These are phyloP conservation scores for Lasioglossum marginatum DNA, from an alignment of 2,888 invertebrate species.

Conservation along the genomic window DNA sequence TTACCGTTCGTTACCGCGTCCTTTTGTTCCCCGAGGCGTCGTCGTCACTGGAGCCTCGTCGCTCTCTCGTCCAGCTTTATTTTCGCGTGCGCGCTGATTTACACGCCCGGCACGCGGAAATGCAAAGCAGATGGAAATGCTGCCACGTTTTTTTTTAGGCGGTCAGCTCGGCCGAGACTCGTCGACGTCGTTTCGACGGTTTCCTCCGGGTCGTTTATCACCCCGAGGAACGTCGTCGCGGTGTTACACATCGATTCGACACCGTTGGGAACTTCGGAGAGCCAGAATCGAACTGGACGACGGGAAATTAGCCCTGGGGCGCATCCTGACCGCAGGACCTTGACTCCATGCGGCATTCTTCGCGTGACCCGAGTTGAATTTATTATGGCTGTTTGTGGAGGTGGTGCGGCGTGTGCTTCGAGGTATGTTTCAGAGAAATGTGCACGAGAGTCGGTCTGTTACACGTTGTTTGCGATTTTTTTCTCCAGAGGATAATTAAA, in stretches of 20 bases:
- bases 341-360: conserved; percentile 37
- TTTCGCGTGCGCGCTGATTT: conserved; percentile 42
- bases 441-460: background rate
- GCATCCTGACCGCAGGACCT: conserved; percentile 18
- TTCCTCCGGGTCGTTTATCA: background rate
- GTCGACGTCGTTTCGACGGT: background rate
- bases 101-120: conserved; percentile 14
- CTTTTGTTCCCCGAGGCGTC: background rate
- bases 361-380: conserved; percentile 45
- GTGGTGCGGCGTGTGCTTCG: background rate
- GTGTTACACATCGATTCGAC: background rate
- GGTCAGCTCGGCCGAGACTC: background rate
- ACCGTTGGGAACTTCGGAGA: background rate
- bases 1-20: conserved; percentile 34
- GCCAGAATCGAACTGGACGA: background rate
- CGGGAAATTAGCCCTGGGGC: background rate
- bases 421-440: background rate
- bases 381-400: conserved; percentile 28
- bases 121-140: conserved; percentile 34
- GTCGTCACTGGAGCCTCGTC: background rate
- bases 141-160: background rate
- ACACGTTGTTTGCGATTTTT: background rate
- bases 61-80: background rate
- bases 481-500: background rate
- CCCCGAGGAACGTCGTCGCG: background rate